Evolutionary conservation across 2,888 invertebrate genomes (phyloP).

Genomic region (Tholera decimalis): DNA sequence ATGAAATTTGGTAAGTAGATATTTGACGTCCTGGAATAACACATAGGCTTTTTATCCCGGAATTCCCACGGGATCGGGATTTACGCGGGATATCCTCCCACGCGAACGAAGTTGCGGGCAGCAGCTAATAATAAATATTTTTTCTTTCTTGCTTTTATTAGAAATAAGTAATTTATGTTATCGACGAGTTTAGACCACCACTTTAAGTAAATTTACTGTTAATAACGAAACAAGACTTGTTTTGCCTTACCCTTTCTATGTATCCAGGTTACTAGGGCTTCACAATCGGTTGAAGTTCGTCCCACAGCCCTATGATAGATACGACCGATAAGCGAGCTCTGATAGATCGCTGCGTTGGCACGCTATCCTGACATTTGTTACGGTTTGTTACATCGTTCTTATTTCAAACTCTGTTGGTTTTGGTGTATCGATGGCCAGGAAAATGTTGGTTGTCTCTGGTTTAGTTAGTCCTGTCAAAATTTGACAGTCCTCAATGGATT

Average conservation of each 20-base stretch:
- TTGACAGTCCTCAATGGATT: too few relatives aligned
- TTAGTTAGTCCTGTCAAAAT: neutral
- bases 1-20: too few relatives aligned
- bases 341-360: slow-evolving; percentile 66
- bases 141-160: too few relatives aligned
- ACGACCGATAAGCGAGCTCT: slow-evolving; percentile 51
- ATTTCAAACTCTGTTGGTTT: slow-evolving; percentile 41
- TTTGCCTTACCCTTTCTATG: slow-evolving; percentile 44
- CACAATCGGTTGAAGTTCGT: slow-evolving; percentile 65
- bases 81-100: too few relatives aligned
- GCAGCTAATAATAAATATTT: too few relatives aligned
- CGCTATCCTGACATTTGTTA: slow-evolving; percentile 73
- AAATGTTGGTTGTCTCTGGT: neutral
- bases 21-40: too few relatives aligned
- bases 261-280: slow-evolving; percentile 53
- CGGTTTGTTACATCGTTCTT: slow-evolving; percentile 52
- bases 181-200: too few relatives aligned
- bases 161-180: too few relatives aligned
- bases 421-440: slow-evolving; percentile 20
- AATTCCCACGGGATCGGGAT: too few relatives aligned
- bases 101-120: too few relatives aligned
- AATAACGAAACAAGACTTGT: neutral
- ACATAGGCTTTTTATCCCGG: too few relatives aligned
- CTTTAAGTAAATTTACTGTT: too few relatives aligned
- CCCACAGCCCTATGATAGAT: slow-evolving; percentile 66